These are phyloP conservation scores for Steinernema khuongi DNA, from an alignment of 1,140 invertebrate genomes.

Conservation along the genomic window DNA sequence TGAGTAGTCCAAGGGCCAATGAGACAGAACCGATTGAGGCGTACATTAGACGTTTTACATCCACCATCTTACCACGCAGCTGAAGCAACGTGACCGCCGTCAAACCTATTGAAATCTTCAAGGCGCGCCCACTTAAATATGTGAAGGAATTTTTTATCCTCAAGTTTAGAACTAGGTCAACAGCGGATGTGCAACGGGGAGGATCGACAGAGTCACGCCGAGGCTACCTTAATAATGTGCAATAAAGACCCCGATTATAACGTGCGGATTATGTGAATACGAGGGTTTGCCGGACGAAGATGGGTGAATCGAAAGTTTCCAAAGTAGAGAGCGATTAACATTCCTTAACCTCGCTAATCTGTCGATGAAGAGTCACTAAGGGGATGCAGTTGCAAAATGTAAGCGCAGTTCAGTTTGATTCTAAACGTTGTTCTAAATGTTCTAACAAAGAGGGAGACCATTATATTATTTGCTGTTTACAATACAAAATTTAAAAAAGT, in stretches of 20 bases:
- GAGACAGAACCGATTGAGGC: background rate
- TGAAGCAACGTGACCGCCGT: background rate
- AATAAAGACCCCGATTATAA: conserved; percentile 1
- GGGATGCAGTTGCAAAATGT: too few species aligned
- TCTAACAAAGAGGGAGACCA: too few species aligned
- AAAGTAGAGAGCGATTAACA: conserved; percentile 8
- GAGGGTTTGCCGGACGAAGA: background rate
- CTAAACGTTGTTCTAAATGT: too few species aligned
- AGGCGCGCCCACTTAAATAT: background rate
- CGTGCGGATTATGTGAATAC: conserved; percentile 9
- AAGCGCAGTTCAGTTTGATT: too few species aligned
- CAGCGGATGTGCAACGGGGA: conserved; percentile 11
- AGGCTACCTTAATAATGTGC: background rate
- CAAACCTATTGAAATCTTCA: background rate
- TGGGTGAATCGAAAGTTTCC: background rate
- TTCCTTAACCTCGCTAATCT: background rate
- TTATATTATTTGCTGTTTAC: too few species aligned
- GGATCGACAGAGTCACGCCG: background rate
- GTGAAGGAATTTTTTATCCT: background rate
- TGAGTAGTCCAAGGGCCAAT: background rate
- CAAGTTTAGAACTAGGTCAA: background rate
- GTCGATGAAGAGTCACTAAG: too few species aligned
- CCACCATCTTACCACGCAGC: background rate
- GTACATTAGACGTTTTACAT: background rate
- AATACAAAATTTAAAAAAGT: too few species aligned